Evolutionary conservation across 2,888 invertebrate genomes (phyloP).

Genomic region (Cephus nigrinus): DNA sequence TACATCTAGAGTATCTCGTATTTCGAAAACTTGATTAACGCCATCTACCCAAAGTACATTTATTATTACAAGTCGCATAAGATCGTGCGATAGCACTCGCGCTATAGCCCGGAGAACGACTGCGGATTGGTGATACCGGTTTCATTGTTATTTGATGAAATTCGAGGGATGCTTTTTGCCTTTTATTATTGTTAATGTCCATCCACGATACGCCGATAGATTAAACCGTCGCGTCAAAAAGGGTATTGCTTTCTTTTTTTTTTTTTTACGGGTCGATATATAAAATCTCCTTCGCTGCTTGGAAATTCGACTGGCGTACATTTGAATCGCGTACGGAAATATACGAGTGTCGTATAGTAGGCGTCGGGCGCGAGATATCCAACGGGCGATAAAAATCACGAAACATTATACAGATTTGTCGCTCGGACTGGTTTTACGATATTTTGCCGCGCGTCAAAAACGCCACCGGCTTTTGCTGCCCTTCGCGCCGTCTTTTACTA

Average conservation of each 20-base stretch:
- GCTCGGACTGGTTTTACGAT: slow-evolving; percentile 64
- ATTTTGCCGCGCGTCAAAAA: slow-evolving; percentile 52
- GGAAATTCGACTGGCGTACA: background rate
- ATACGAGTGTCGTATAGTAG: slow-evolving; percentile 17
- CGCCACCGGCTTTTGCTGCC: background rate
- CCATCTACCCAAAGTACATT: slow-evolving; percentile 29
- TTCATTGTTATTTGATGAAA: background rate
- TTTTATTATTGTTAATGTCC: background rate
- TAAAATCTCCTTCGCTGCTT: background rate
- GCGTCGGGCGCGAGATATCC: slow-evolving; percentile 7
- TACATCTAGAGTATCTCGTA: slow-evolving; percentile 46
- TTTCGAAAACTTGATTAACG: slow-evolving; percentile 55
- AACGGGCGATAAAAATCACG: slow-evolving; percentile 60
- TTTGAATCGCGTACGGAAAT: background rate
- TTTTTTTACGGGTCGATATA: background rate
- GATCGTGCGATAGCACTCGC: background rate
- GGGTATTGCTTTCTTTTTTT: background rate
- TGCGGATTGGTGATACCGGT: background rate
- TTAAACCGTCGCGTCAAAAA: background rate
- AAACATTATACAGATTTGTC: slow-evolving; percentile 66
- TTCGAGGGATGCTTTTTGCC: background rate
- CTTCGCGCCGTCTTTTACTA: slow-evolving; percentile 12
- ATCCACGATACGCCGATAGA: background rate
- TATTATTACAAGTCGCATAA: background rate
- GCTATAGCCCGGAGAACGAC: background rate